Evolutionary conservation across 2,797 vertebrate species (phyloP), one percentile per base, ranked within the genome.

Genomic region (Ateles fusciceps): DNA sequence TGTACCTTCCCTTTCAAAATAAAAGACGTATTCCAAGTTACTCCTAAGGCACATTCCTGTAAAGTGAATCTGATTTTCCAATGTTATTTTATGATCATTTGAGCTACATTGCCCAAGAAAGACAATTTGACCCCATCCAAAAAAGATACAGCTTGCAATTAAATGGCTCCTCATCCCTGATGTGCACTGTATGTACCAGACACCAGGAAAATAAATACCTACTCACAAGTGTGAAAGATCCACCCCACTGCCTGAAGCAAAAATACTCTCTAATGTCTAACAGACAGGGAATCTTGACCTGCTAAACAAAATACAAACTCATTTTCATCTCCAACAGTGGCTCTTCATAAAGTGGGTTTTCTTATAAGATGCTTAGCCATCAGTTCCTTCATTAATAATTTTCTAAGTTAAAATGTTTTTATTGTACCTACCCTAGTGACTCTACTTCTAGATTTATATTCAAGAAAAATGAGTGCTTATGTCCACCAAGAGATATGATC

Each of bases 151-250:
- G 42, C 30, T 89, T 81, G 36, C 11, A 94, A 89, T 95, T 93
- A 95, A 96, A 97, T 89, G 85, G 59, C 19, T 92, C 68, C 61
- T 95, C 26, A 89, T 74, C 21, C 68, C 42, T 78, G 55, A 92
- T 46, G 28, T 85, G 42, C 33, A 93, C 55, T 28, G 17, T 59
- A 46, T 94, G 44, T 89, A 71, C 42, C 79, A 94, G 91, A 94
- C 64, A 95, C 13, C 8, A 85, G 83, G 7, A 97, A 97, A 96
- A 97, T 94, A 96, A 92, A 96, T 91, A 87, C 39, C 93, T 94
- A 91, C 42, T 75, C 91, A 94, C 26, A 91, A 95, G 24, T 57
- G 79, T 75, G 74, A 97, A 94, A 90, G 64, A 95, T 17, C 22
- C 89, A 93, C 64, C 17, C 92, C 22, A 95, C 24, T 55, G 83